Evolutionary conservation across 2,888 invertebrate species (phyloP).

Genomic region (Lingula anatina): DNA sequence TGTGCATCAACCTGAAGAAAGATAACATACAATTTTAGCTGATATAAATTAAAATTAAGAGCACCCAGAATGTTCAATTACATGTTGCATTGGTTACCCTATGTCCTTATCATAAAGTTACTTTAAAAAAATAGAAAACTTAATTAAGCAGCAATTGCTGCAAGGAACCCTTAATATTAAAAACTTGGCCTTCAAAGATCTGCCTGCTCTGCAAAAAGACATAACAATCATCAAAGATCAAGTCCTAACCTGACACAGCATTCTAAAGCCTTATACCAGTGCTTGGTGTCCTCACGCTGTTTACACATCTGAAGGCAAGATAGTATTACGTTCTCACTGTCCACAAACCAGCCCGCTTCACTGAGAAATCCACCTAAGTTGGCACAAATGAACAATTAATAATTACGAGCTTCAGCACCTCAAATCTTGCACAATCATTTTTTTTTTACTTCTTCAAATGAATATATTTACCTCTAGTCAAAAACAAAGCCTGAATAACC

Average conservation of each 20-base stretch:
- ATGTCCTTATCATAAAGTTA: too few relatives aligned
- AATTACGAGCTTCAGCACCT: too few relatives aligned
- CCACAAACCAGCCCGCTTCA: conserved; percentile 82
- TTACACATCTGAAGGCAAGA: conserved; percentile 65
- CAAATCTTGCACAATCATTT: too few relatives aligned
- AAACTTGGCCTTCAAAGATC: neutral
- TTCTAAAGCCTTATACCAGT: conserved; percentile 68
- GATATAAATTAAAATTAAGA: too few relatives aligned
- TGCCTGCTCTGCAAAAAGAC: conserved; percentile 10
- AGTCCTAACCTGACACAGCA: conserved; percentile 74
- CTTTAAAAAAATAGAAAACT: too few relatives aligned
- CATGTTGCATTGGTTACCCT: neutral
- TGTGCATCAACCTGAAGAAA: conserved; percentile 69
- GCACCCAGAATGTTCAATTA: too few relatives aligned
- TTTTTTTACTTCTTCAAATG: too few relatives aligned
- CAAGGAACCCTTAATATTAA: neutral
- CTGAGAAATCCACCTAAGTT: conserved; percentile 69
- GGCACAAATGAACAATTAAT: too few relatives aligned
- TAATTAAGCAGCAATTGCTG: too few relatives aligned
- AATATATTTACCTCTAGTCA: too few relatives aligned
- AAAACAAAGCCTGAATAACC: too few relatives aligned
- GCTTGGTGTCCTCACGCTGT: conserved; percentile 46
- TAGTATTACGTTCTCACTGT: conserved; percentile 69
- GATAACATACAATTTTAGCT: too few relatives aligned
- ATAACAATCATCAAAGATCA: neutral